phyloP scores from a whole-genome alignment of 2,888 invertebrate genomes.

The Euspilapteryx auroguttella region DNA sequence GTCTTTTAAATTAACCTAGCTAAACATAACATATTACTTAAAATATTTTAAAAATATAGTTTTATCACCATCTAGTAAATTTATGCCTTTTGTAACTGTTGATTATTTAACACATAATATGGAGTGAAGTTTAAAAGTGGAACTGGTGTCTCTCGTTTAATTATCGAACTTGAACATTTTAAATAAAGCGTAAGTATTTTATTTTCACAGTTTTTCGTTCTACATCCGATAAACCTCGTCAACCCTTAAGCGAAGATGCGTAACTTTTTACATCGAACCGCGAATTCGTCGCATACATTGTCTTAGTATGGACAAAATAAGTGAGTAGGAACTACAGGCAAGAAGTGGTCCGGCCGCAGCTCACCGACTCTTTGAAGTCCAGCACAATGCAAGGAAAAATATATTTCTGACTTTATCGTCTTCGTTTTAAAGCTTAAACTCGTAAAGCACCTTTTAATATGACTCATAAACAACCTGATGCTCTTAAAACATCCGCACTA shows the following conservation, averaged over 20 bases:
- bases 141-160: no score
- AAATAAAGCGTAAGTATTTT: no score
- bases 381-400: slow-evolving; percentile 7
- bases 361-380: slow-evolving; percentile 20
- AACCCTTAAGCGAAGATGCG: slow-evolving; percentile 18
- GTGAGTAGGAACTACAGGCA: slow-evolving; percentile 38
- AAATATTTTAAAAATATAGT: no score
- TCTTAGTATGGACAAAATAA: slow-evolving; percentile 52
- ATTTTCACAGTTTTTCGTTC: no score
- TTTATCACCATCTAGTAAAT: no score
- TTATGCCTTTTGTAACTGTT: no score
- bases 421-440: not conserved
- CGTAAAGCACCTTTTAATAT: not conserved
- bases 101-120: no score
- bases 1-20: no score
- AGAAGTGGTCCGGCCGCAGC: slow-evolving; percentile 29
- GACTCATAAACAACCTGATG: not conserved
- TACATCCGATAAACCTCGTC: no score
- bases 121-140: no score
- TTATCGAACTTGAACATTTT: no score
- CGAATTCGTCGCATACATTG: slow-evolving; percentile 44
- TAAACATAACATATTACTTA: no score
- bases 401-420: not conserved
- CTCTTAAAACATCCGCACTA: slow-evolving; percentile 5
- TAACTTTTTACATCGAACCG: slow-evolving; percentile 28